A percentile compares a stretch with the other conserved stretches of the same genome.
phyloP scores from a whole-genome alignment of 2,113 vertebrate species.

The Prionailurus viverrinus region DNA sequence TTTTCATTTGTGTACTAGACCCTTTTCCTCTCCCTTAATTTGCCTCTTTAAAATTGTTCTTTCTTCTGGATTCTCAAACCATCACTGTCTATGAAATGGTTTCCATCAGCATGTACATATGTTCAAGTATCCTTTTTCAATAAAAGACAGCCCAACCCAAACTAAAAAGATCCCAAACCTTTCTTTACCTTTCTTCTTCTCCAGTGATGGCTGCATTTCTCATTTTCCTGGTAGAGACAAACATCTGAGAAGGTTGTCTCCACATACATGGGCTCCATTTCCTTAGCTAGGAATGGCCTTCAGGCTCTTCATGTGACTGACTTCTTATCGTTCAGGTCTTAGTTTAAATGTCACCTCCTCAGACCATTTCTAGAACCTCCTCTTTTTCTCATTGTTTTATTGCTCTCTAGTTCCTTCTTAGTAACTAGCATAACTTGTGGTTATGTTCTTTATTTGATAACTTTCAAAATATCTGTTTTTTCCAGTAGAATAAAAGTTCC shows the following conservation, averaged over 20 bases:
- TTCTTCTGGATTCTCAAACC: not conserved
- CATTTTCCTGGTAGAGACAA: not conserved
- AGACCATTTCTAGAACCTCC: not conserved
- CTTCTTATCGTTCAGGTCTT: not conserved
- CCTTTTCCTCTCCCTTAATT: not conserved
- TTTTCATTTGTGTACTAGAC: not conserved
- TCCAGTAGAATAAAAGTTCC: not conserved
- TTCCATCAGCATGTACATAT: not conserved
- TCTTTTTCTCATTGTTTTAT: not conserved
- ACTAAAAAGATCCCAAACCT: not conserved
- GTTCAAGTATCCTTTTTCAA: not conserved
- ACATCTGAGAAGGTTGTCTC: not conserved
- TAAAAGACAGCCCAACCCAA: not conserved
- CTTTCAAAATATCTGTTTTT: not conserved
- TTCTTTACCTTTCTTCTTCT: not conserved
- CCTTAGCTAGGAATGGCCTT: not conserved
- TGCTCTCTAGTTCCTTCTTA: not conserved
- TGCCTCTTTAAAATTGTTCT: not conserved
- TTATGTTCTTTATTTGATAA: not conserved
- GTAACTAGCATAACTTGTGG: not conserved
- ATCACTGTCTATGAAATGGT: not conserved
- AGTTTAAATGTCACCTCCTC: not conserved
- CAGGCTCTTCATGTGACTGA: not conserved
- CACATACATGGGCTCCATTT: not conserved
- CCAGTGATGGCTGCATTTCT: not conserved